Evolutionary conservation across 2,797 vertebrate genomes (phyloP), one percentile per base, ranked within the genome.

Genomic region (Sebastes vulpes): DNA sequence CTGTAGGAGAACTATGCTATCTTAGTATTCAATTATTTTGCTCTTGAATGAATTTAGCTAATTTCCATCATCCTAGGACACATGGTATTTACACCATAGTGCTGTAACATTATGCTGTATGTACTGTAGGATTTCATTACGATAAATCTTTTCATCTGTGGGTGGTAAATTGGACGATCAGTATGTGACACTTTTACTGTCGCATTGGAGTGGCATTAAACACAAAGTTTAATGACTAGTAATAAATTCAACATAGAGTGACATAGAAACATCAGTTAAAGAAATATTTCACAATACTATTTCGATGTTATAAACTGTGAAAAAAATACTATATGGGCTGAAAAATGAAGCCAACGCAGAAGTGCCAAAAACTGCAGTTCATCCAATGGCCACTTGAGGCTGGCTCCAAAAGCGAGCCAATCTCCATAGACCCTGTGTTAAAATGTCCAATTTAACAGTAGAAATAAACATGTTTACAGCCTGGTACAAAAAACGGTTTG

Each of bases 1-100:
- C 56, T 50, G 25, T 50, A 38, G 50, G 26, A 78, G 58, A 83
- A 61, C 57, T 79, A 32, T 72, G 23, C 67, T 52, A 73, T 77
- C 48, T 71, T 31, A 53, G 28, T 52, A 42, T 73, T 75, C 29
- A 65, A 8, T 48, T 48, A 11, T 26, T 81, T 74, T 23, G 10
- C 29, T 64, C 25, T 28, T 81, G 38, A 71, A 82, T 64, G 75
- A 42, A 64, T 63, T 21, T 21, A 21, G 31, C 7, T 46, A 1
- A 72, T 83, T 78, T 66, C 3, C 20, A 56, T 52, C 57, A 66
- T 38, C 4, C n/a, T 56, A 48, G 28, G 52, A 59, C n/a, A 60
- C 29, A 38, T 1, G 1, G 2, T 21, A 42, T 56, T 56, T 16
- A 31, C 11, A 56, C 9, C 11, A 8, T 10, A 50, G 16, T 31